Evolutionary conservation across 2,888 invertebrate species (phyloP).

Genomic region (Pherbina coryleti): DNA sequence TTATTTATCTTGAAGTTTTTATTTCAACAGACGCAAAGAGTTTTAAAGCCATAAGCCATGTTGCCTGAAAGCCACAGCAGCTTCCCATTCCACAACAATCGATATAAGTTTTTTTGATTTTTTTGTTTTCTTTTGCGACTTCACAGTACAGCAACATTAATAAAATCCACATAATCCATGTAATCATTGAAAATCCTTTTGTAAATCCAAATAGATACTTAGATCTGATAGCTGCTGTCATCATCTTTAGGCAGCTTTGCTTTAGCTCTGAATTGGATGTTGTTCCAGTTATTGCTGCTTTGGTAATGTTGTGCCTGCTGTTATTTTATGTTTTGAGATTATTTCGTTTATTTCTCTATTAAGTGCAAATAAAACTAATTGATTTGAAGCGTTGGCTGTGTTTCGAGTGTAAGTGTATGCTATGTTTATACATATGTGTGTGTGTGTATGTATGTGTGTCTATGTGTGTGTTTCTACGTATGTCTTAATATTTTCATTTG

Average conservation of each 20-base stretch:
- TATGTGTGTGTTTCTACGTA: no score
- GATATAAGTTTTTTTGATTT: no score
- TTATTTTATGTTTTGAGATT: background rate
- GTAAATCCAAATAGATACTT: background rate
- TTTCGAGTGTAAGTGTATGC: background rate
- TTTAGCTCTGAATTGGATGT: background rate
- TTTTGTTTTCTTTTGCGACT: background rate
- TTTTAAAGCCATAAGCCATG: no score
- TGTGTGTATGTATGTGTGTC: background rate
- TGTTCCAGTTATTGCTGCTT: background rate
- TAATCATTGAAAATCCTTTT: background rate
- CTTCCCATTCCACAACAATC: no score
- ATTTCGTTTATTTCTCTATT: background rate
- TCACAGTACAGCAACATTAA: background rate
- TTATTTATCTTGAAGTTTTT: no score
- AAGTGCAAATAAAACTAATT: constrained; percentile 4
- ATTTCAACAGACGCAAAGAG: no score
- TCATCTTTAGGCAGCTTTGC: background rate
- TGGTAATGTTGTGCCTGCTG: background rate
- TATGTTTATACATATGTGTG: background rate
- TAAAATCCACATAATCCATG: background rate
- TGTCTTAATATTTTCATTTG: background rate
- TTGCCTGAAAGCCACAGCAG: no score
- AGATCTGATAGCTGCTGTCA: background rate
- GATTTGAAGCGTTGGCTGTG: background rate